Percentiles rank a stretch among this genome's conserved stretches.
Conservation (phyloP, 2,113 vertebrate genomes). For the Girardinichthys multiradiatus region DNA sequence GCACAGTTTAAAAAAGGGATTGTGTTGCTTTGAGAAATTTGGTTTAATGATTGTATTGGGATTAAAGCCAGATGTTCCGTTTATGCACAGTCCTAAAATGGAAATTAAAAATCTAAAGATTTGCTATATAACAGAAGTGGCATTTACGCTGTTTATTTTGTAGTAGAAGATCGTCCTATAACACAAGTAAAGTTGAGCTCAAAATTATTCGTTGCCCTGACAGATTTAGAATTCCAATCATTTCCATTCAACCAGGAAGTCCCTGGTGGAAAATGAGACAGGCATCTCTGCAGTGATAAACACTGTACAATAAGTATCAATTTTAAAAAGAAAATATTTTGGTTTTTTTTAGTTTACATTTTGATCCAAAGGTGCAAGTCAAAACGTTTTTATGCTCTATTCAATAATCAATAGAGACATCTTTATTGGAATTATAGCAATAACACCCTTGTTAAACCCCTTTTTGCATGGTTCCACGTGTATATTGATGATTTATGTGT, state of each 20-base stretch:
- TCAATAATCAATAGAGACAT: neutral
- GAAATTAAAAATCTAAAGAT: neutral
- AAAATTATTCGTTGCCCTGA: too few species aligned
- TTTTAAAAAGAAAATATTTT: neutral
- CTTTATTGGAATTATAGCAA: neutral
- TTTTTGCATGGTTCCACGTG: too few species aligned
- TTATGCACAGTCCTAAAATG: constrained; percentile 2
- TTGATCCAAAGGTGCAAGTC: neutral
- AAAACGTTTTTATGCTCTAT: neutral
- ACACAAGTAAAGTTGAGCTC: too few species aligned
- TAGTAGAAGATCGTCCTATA: neutral
- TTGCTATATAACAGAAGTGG: neutral
- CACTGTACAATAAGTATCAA: neutral
- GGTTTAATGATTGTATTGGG: constrained; percentile 4
- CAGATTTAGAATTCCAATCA: neutral
- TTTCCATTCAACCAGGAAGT: neutral
- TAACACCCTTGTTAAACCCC: neutral
- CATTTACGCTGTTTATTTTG: neutral
- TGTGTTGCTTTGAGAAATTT: neutral
- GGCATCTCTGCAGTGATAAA: too few species aligned
- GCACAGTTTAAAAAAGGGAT: constrained; percentile 4
- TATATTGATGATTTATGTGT: neutral
- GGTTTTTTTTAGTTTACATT: too few species aligned
- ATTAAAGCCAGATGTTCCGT: constrained; percentile 14
- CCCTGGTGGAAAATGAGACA: too few species aligned